A percentile compares a stretch with the other conserved stretches of the same genome.
Evolutionary conservation across 2,888 invertebrate species (phyloP).

Genomic region (Clostera curtula): DNA sequence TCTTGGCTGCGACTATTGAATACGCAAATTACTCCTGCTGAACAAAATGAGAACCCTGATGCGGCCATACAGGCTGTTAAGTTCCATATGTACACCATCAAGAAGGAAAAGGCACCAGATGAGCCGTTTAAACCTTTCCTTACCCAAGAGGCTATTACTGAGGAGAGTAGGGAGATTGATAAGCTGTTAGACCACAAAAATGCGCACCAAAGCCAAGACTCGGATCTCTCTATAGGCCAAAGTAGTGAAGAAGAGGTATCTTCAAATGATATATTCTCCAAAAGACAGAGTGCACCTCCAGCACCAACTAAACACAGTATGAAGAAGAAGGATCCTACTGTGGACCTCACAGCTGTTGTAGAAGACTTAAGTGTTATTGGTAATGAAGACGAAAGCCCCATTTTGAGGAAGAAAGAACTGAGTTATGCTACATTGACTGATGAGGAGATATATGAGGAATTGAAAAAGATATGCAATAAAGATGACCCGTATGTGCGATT

Average conservation of each 20-base stretch:
- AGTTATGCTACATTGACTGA: constrained; percentile 76
- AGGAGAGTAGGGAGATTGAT: constrained; percentile 89
- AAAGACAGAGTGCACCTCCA: constrained; percentile 74
- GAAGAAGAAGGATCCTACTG: constrained; percentile 55
- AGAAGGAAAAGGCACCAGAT: constrained; percentile 84
- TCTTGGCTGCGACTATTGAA: constrained; percentile 88
- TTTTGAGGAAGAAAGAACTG: constrained; percentile 76
- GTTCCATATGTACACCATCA: constrained; percentile 91
- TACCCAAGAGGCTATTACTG: constrained; percentile 86
- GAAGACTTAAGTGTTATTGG: constrained; percentile 61
- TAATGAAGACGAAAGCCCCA: constrained; percentile 73
- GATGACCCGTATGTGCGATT: constrained; percentile 89
- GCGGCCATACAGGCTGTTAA: constrained; percentile 94
- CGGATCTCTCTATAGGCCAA: constrained; percentile 66
- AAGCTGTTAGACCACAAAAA: constrained; percentile 83
- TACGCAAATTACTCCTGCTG: constrained; percentile 88
- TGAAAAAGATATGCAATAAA: constrained; percentile 85
- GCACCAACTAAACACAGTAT: constrained; percentile 56
- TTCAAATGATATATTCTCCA: constrained; percentile 47
- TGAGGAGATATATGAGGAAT: constrained; percentile 84
- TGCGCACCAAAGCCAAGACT: constrained; percentile 79
- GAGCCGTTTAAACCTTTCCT: constrained; percentile 86
- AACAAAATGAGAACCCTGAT: constrained; percentile 91
- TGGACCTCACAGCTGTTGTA: constrained; percentile 51
- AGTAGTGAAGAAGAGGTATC: constrained; percentile 72